These are phyloP conservation scores for Drosophila meridionalis DNA, from an alignment of 2,888 invertebrate genomes.

Conservation along the genomic window DNA sequence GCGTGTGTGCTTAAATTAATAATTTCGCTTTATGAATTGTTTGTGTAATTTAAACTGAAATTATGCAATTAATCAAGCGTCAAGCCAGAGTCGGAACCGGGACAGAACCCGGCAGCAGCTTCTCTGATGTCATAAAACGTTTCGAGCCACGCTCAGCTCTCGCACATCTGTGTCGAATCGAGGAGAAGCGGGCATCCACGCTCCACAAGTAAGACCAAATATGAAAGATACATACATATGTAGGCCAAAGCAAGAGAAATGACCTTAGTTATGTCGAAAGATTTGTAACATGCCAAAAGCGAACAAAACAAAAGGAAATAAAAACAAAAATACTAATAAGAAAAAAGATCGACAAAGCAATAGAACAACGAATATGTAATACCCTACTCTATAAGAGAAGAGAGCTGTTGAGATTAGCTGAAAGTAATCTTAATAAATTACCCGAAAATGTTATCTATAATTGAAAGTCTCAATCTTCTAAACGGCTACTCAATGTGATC, in stretches of 20 bases:
- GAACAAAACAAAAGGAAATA: slow-evolving; percentile 18
- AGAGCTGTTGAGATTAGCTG: background rate
- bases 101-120: slow-evolving; percentile 26
- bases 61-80: slow-evolving; percentile 63
- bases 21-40: slow-evolving; percentile 49
- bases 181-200: slow-evolving; percentile 41
- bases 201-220: slow-evolving; percentile 27
- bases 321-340: slow-evolving; percentile 1
- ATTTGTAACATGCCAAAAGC: slow-evolving; percentile 56
- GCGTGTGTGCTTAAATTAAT: slow-evolving; percentile 43
- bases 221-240: slow-evolving; percentile 46
- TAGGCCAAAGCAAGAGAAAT: slow-evolving; percentile 69
- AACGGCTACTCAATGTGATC: background rate
- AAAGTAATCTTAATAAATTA: background rate
- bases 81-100: background rate
- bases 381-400: background rate
- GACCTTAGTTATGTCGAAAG: slow-evolving; percentile 64
- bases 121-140: slow-evolving; percentile 55
- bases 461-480: background rate
- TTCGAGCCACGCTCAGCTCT: slow-evolving; percentile 1
- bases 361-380: background rate
- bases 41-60: slow-evolving; percentile 58
- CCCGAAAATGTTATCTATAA: too few relatives aligned
- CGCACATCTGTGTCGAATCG: background rate
- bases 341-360: background rate